Evolutionary conservation across 2,113 vertebrate genomes (phyloP), one percentile per base, ranked within the genome.

Genomic region (Brachyhypopomus occidentalis): DNA sequence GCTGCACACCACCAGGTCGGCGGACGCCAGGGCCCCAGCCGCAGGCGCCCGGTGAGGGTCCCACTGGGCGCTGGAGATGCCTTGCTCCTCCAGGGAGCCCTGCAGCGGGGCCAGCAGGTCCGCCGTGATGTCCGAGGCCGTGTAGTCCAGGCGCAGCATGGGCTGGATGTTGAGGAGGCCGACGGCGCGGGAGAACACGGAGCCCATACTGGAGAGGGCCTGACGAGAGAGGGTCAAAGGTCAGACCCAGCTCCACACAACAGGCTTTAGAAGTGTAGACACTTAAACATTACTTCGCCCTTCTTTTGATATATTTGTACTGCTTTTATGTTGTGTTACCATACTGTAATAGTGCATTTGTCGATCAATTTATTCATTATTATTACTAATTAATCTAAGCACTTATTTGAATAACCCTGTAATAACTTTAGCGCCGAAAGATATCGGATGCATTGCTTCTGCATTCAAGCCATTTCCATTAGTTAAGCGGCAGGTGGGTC

Each of bases 1-100:
- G 89, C 96, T 98, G 86, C 94, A 98, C 45, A 95, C 87, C 60
- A 98, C 90, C n/a, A 99, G 87, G 80, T 99, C 96, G 1, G 94
- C 92, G 0, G 75, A 69, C 0, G 75, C 87, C 30, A 94, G 79
- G 38, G 79, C 87, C 72, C 88, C 90, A 4, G 95, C 88, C 11
- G 93, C 94, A 0, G 89, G 92, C 3, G 74, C 81, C 0, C 5
- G 72, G 0, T 56, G 3, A 0, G 95, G 96, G 90, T 98, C 94
- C 98, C 98, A 99, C 82, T 94, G 93, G 56, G 80, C 91, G 25
- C 84, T 66, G 0, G 85, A 70, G 3, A 94, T 23, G 0, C 85
- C 87, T 4, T 90, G 85, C 66, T 95, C 90, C 11, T 95, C 92
- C 30, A 98, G 84, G 17, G 87, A 41, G 17, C 55, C 81, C 78